phyloP scores from a whole-genome alignment of 2,797 vertebrate species.

The Vespertilio murinus region DNA sequence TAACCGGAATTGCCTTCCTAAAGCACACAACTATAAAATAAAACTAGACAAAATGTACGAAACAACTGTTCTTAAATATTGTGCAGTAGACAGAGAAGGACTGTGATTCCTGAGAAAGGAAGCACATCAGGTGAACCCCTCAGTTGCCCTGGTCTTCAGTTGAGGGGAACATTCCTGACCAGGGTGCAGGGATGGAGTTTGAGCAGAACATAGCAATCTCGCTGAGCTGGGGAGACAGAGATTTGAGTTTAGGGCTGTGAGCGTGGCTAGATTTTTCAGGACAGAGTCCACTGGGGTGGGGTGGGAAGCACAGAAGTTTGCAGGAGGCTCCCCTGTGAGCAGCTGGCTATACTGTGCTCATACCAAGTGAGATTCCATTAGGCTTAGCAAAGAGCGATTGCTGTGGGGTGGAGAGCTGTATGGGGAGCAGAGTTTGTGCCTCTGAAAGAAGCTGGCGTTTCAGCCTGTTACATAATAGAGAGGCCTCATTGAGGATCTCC shows the following conservation, averaged over 20 bases:
- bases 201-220: background rate
- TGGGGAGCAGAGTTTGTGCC: background rate
- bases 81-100: background rate
- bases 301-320: no score
- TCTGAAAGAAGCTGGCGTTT: no score
- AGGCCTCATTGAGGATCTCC: background rate
- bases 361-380: background rate
- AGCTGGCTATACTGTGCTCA: background rate
- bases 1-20: background rate
- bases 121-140: background rate
- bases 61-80: background rate
- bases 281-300: background rate
- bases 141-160: background rate
- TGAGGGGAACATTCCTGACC: background rate
- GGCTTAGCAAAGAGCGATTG: background rate
- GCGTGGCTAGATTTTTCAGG: no score
- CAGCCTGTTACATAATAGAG: no score
- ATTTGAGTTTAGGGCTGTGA: background rate
- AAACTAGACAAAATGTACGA: background rate
- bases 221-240: background rate
- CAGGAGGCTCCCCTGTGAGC: background rate
- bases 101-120: background rate
- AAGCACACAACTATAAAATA: background rate
- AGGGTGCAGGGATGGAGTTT: no score
- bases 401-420: background rate